phyloP scores from a whole-genome alignment of 2,888 invertebrate species.

The Agonum fuliginosum region DNA sequence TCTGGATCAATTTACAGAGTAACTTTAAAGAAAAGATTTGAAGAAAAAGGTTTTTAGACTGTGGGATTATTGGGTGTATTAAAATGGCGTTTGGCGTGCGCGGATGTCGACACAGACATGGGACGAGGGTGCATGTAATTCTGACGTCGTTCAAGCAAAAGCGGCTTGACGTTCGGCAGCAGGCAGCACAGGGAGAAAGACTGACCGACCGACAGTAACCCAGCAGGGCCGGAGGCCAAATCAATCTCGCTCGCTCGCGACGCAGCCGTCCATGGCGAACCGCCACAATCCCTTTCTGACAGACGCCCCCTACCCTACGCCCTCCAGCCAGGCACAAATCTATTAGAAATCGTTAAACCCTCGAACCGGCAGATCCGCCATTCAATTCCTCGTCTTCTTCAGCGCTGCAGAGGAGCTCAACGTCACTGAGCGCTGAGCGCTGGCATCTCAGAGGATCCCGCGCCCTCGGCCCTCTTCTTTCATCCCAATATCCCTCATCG shows the following conservation, averaged over 20 bases:
- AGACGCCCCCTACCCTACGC: conserved; percentile 62
- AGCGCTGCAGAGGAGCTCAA: conserved; percentile 59
- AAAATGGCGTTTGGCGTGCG: background rate
- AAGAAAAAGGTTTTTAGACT: background rate
- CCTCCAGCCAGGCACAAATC: conserved; percentile 69
- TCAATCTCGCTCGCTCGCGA: conserved; percentile 68
- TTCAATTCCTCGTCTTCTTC: conserved; percentile 68
- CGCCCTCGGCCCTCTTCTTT: background rate
- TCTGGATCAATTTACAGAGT: conserved; percentile 23
- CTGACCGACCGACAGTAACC: conserved; percentile 44
- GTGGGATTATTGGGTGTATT: conserved; percentile 7
- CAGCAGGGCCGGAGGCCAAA: conserved; percentile 65
- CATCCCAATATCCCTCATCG: too few species aligned
- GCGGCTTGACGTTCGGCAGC: conserved; percentile 38
- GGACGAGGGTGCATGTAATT: conserved; percentile 36
- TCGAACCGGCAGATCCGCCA: conserved; percentile 69
- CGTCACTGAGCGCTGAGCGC: conserved; percentile 38
- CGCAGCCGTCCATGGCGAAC: conserved; percentile 61
- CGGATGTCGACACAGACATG: conserved; percentile 4
- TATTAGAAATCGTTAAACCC: conserved; percentile 72
- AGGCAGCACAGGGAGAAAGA: background rate
- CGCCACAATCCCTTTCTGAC: conserved; percentile 68
- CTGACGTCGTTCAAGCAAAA: conserved; percentile 14
- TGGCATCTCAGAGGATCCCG: conserved; percentile 1
- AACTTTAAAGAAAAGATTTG: background rate